Base-by-base conservation (phyloP, 92 coral and sea anemone species). In the Palythoa grandis region DNA sequence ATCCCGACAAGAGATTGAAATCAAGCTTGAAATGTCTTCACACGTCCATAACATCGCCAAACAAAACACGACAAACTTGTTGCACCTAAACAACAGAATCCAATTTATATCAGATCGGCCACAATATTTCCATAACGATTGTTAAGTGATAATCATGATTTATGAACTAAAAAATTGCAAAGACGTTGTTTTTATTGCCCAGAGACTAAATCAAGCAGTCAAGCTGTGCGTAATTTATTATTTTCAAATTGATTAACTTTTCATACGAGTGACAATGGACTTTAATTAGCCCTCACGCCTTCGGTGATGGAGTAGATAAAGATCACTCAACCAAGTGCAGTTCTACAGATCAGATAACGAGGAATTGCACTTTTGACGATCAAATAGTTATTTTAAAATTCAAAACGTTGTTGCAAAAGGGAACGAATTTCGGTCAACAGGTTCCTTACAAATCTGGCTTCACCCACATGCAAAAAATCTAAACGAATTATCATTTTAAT, bases 201-300 rank as follows among this genome's bases (percentile, higher is more conserved):
- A 80, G 48, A 66, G 37, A 80, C 74, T 17, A 40, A 25, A 47
- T 70, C 74, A 65, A 65, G 74, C 16, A n/a, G 74, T 52, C 85
- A 23, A 65, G 74, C 85, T 80, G 85, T 47, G 85, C 74, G 85
- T 80, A 80, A 80, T 80, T 80, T 80, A 80, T 80, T 80, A 80
- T 80, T 80, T 80, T 80, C 85, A 80, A 80, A 80, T 66, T 80
- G 66, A 80, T 80, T 80, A 80, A 66, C 74, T 80, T 80, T 80
- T 66, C 85, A 80, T 67, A 52, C 61, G 74, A 65, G 67, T 66
- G 85, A 80, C 85, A 80, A 80, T 20, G 22, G 60, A 12, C 73
- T 70, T 53, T 80, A 80, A 80, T 80, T 80, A 80, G 52, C 85
- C 85, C 43, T 67, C 74, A 80, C 85, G 74, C 85, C 85, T 80